Conservation (phyloP, 2,888 invertebrate species). For the Andrena minutula region DNA sequence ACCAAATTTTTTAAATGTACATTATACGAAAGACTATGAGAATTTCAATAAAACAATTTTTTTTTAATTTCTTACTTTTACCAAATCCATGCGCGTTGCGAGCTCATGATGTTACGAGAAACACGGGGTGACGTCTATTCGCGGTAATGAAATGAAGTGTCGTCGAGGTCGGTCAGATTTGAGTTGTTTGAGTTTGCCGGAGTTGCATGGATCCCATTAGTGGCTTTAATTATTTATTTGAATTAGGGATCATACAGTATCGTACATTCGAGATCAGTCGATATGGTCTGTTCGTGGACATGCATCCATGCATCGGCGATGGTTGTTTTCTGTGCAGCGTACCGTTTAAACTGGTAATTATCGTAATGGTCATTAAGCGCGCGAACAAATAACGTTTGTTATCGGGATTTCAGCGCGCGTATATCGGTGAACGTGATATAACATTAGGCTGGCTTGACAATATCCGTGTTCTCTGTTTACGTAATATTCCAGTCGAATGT, state of each 20-base stretch:
- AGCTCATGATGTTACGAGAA: no score
- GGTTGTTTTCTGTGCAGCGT: constrained; percentile 33
- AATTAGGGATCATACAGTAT: constrained; percentile 16
- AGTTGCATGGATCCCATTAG: constrained; percentile 4
- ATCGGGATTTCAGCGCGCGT: constrained; percentile 61
- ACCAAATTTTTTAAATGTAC: no score
- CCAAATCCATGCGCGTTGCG: no score
- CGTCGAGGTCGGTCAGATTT: not conserved
- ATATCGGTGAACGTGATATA: constrained; percentile 44
- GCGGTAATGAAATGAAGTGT: not conserved
- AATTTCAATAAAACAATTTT: no score
- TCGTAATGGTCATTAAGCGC: constrained; percentile 59
- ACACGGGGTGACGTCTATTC: no score
- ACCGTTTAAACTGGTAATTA: constrained; percentile 67
- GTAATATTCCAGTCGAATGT: constrained; percentile 24
- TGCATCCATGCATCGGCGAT: constrained; percentile 57
- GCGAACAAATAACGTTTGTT: constrained; percentile 68
- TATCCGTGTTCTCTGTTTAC: constrained; percentile 46
- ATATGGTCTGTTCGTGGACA: constrained; percentile 48
- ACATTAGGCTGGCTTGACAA: constrained; percentile 52
- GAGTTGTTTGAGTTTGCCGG: not conserved
- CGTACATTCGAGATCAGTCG: constrained; percentile 34
- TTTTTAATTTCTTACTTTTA: no score
- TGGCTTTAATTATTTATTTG: constrained; percentile 32
- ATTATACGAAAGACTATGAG: no score